These are phyloP conservation scores for Phalacrocorax pelagicus DNA, from an alignment of 2,113 vertebrate genomes.

Conservation along the genomic window DNA sequence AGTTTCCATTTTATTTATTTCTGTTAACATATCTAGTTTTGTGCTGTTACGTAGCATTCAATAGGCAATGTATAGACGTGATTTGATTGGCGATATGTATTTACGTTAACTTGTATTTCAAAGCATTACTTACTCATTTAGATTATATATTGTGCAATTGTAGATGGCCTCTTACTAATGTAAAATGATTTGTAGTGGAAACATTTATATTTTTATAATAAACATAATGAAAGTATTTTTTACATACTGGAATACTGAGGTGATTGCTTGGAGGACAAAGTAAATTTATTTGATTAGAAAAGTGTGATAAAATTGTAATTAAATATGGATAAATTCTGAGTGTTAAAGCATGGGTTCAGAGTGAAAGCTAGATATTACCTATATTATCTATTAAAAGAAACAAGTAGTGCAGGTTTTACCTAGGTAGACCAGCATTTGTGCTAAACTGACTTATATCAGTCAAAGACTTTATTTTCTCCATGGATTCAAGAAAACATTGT, in stretches of 20 bases:
- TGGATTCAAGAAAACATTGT: background rate
- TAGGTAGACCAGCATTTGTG: conserved; percentile 10
- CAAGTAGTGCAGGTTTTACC: background rate
- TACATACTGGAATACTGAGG: conserved; percentile 85
- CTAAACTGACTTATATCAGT: background rate
- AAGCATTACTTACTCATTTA: conserved; percentile 77
- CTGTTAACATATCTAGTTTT: conserved; percentile 84
- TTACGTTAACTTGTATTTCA: conserved; percentile 82
- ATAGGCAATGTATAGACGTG: conserved; percentile 86
- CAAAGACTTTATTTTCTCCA: conserved; percentile 37
- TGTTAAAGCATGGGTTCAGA: conserved; percentile 44
- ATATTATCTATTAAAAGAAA: conserved; percentile 47
- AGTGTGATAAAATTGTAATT: conserved; percentile 50
- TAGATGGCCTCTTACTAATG: conserved; percentile 99
- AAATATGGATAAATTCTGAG: conserved; percentile 41
- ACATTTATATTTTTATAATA: conserved; percentile 99
- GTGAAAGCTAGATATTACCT: conserved; percentile 43
- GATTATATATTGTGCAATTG: conserved; percentile 87
- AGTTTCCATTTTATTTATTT: conserved; percentile 95
- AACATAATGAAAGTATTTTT: conserved; percentile 99
- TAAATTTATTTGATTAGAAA: conserved; percentile 57
- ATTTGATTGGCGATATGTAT: conserved; percentile 83
- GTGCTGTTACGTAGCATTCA: conserved; percentile 77
- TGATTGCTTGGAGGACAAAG: conserved; percentile 75
- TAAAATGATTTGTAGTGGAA: conserved; percentile 99